Percentiles rank a stretch among this genome's conserved stretches.
These are phyloP conservation scores for Brenthis daphne DNA, from an alignment of 2,888 invertebrate species.

Conservation along the genomic window DNA sequence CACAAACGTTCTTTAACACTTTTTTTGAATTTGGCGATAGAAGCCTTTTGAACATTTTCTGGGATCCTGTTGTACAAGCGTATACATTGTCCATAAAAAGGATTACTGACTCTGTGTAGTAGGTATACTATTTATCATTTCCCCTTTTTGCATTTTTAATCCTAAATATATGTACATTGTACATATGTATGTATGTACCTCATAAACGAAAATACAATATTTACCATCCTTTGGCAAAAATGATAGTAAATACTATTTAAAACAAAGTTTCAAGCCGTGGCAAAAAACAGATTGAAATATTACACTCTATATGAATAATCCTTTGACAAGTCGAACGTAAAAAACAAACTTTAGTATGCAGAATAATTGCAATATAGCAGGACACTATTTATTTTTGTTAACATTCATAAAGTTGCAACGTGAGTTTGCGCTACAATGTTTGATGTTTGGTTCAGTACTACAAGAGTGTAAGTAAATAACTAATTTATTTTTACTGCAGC, in stretches of 20 bases:
- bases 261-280: conserved; percentile 3
- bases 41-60: too few species aligned
- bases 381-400: conserved; percentile 1
- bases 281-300: conserved; percentile 15
- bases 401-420: background rate
- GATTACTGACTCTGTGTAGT: too few species aligned
- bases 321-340: conserved; percentile 20
- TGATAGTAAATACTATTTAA: conserved; percentile 11
- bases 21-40: too few species aligned
- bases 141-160: too few species aligned
- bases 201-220: conserved; percentile 3
- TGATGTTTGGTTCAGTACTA: background rate
- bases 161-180: too few species aligned
- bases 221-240: background rate
- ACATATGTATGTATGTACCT: background rate
- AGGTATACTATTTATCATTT: too few species aligned
- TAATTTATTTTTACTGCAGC: too few species aligned
- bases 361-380: conserved; percentile 7
- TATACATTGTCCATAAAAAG: too few species aligned
- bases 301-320: conserved; percentile 7
- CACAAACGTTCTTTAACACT: too few species aligned
- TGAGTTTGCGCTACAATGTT: background rate
- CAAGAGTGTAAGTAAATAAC: too few species aligned
- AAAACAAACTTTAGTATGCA: conserved; percentile 5
- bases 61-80: too few species aligned